Evolutionary conservation across 2,888 invertebrate genomes (phyloP).

Genomic region (Tridacna gigas): DNA sequence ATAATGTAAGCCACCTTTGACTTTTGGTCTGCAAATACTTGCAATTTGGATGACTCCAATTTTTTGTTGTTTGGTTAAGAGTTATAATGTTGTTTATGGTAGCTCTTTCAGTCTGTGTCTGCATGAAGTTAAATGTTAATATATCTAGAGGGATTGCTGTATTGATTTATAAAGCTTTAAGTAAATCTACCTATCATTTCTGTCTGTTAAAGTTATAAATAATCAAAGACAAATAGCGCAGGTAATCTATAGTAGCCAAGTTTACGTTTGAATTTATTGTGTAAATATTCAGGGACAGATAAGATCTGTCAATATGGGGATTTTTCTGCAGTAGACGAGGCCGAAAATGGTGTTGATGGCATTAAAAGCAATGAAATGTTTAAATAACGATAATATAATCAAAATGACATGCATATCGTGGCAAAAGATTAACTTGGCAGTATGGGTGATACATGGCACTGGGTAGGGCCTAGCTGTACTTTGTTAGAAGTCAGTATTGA

Average conservation of each 20-base stretch:
- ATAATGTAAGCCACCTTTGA: too few relatives aligned
- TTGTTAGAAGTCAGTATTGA: too few relatives aligned
- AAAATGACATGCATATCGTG: slow-evolving; percentile 7
- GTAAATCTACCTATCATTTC: slow-evolving; percentile 34
- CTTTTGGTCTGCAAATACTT: too few relatives aligned
- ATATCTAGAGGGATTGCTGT: slow-evolving; percentile 1
- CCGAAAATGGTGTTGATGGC: slow-evolving; percentile 3
- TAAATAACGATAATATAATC: slow-evolving; percentile 17
- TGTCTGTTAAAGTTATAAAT: slow-evolving; percentile 31
- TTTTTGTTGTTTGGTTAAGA: too few relatives aligned
- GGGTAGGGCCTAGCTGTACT: too few relatives aligned
- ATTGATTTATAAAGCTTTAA: slow-evolving; percentile 29
- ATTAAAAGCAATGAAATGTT: slow-evolving; percentile 1
- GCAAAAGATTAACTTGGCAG: background rate
- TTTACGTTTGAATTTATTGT: slow-evolving; percentile 27
- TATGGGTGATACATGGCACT: background rate
- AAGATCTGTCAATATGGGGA: slow-evolving; percentile 43
- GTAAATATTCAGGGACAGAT: slow-evolving; percentile 39
- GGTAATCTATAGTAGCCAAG: slow-evolving; percentile 35
- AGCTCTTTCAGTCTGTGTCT: too few relatives aligned
- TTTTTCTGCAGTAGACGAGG: background rate
- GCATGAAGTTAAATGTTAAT: background rate
- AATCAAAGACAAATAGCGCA: slow-evolving; percentile 43
- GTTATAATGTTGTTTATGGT: too few relatives aligned
- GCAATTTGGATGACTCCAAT: too few relatives aligned